These are phyloP conservation scores for Pyrocoelia pectoralis DNA, from an alignment of 2,888 invertebrate genomes.

Conservation along the genomic window DNA sequence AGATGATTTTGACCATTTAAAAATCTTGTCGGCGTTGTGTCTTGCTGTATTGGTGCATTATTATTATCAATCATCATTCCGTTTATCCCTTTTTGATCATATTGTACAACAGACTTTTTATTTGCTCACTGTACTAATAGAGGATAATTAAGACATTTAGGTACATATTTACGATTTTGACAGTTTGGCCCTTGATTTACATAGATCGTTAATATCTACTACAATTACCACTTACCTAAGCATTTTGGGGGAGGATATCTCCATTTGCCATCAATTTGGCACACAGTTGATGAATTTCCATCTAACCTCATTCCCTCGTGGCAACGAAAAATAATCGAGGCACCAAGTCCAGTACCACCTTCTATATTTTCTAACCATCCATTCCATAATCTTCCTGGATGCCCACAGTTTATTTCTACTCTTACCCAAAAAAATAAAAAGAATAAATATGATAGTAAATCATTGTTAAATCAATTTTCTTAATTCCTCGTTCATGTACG, in stretches of 20 bases:
- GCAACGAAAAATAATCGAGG: slow-evolving; percentile 92
- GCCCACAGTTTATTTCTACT: slow-evolving; percentile 93
- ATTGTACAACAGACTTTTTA: too few species aligned
- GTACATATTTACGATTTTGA: too few species aligned
- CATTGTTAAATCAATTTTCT: too few species aligned
- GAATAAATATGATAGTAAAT: slow-evolving; percentile 10
- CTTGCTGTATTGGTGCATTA: too few species aligned
- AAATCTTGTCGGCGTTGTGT: too few species aligned
- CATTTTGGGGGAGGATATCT: slow-evolving; percentile 92
- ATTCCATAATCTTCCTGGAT: slow-evolving; percentile 92
- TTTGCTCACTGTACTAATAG: too few species aligned
- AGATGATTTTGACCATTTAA: too few species aligned
- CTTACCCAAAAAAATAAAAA: slow-evolving; percentile 18
- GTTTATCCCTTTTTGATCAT: too few species aligned
- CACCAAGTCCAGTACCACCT: slow-evolving; percentile 88
- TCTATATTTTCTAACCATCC: slow-evolving; percentile 95
- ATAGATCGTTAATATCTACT: too few species aligned
- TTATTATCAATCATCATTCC: too few species aligned
- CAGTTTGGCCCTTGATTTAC: too few species aligned
- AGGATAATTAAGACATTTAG: background rate
- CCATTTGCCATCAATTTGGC: slow-evolving; percentile 95
- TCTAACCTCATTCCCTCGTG: slow-evolving; percentile 90
- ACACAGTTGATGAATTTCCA: slow-evolving; percentile 89
- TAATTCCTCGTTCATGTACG: too few species aligned
- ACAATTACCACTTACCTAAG: slow-evolving; percentile 72